phyloP scores from a whole-genome alignment of 2,888 invertebrate species.

The Erebia aethiops region DNA sequence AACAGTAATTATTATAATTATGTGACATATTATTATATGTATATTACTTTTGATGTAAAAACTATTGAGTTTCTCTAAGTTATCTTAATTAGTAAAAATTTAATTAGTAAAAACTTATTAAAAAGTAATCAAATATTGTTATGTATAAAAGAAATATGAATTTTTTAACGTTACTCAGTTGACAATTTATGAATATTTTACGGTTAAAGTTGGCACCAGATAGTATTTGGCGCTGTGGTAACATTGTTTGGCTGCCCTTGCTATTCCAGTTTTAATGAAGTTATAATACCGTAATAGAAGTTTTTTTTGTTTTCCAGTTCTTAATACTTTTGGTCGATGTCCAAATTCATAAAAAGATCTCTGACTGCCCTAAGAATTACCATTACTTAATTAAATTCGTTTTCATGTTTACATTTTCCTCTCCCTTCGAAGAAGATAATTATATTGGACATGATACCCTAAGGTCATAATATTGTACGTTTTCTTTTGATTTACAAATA shows the following conservation, averaged over 20 bases:
- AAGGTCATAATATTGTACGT: neutral
- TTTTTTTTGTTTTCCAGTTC: slow-evolving; percentile 5
- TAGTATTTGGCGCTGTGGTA: slow-evolving; percentile 15
- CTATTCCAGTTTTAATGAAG: slow-evolving; percentile 22
- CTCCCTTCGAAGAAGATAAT: neutral
- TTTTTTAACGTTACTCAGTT: slow-evolving; percentile 13
- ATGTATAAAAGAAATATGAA: neutral
- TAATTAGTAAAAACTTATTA: neutral
- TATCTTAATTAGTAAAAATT: neutral
- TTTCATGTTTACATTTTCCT: neutral
- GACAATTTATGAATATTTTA: slow-evolving; percentile 35
- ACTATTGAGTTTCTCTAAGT: too few relatives aligned
- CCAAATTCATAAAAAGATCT: neutral
- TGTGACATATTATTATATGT: too few relatives aligned
- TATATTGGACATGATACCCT: slow-evolving; percentile 1
- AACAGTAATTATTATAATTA: too few relatives aligned
- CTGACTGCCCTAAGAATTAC: too few relatives aligned
- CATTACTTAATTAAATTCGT: neutral
- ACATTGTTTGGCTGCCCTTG: slow-evolving; percentile 21
- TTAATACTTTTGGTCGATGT: neutral
- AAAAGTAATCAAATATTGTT: neutral
- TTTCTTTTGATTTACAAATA: neutral
- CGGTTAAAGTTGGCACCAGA: slow-evolving; percentile 35
- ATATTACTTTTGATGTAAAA: too few relatives aligned
- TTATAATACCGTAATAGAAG: slow-evolving; percentile 18